These are phyloP conservation scores for Trisateles emortualis DNA, from an alignment of 2,888 invertebrate genomes.

Conservation along the genomic window DNA sequence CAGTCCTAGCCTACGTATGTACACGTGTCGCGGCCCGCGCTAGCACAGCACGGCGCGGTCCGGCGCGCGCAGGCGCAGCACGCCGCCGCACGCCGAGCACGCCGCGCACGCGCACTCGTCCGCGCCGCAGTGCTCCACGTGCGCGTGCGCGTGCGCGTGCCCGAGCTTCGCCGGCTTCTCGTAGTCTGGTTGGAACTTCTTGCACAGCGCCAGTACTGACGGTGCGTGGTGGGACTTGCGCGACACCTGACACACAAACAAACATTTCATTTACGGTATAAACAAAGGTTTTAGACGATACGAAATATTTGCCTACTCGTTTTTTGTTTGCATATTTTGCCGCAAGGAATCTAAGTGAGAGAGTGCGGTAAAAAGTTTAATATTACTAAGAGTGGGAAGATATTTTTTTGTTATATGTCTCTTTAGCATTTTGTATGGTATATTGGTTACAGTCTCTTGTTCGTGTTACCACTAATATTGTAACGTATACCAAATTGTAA, in stretches of 20 bases:
- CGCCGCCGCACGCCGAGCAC: conserved; percentile 39
- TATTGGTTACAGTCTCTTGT: too few relatives aligned
- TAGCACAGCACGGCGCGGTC: conserved; percentile 74
- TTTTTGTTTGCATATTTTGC: too few relatives aligned
- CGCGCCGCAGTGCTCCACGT: conserved; percentile 23
- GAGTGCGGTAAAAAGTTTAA: too few relatives aligned
- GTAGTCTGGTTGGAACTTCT: conserved; percentile 85
- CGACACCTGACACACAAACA: conserved; percentile 70
- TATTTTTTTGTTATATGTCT: too few relatives aligned
- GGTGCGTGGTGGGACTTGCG: conserved; percentile 88
- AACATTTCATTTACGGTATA: too few relatives aligned
- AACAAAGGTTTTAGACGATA: too few relatives aligned
- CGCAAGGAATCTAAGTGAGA: too few relatives aligned
- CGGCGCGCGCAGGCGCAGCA: conserved; percentile 49
- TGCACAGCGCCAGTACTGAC: conserved; percentile 83
- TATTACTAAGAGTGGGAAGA: too few relatives aligned
- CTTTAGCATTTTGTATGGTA: too few relatives aligned
- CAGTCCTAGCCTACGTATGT: conserved; percentile 53
- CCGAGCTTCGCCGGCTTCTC: conserved; percentile 78
- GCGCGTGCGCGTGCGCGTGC: conserved; percentile 46
- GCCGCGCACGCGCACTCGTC: conserved; percentile 43
- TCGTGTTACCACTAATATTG: too few relatives aligned
- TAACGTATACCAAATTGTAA: too few relatives aligned
- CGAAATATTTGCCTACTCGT: too few relatives aligned
- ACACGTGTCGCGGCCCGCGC: conserved; percentile 53